These are phyloP conservation scores for Agrochola macilenta DNA, from an alignment of 2,888 invertebrate genomes.

Conservation along the genomic window DNA sequence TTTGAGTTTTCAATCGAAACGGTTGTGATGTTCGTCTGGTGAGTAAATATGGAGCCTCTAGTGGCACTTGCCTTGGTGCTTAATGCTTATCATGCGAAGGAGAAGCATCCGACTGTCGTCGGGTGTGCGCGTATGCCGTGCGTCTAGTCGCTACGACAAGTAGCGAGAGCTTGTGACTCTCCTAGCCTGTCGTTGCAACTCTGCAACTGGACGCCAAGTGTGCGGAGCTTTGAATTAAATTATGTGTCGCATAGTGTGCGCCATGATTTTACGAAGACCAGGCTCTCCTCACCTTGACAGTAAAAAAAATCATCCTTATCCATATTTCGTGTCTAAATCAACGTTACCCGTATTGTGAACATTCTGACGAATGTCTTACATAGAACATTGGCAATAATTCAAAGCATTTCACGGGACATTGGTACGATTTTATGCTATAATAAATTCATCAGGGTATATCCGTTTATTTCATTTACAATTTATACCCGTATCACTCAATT, in stretches of 20 bases:
- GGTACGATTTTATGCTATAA: background rate
- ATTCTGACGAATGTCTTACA: background rate
- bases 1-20: background rate
- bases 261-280: background rate
- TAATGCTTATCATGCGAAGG: background rate
- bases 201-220: too few species aligned
- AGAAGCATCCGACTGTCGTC: background rate
- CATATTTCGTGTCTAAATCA: background rate
- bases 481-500: constrained; percentile 27
- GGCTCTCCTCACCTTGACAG: background rate
- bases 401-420: constrained; percentile 4
- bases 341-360: background rate
- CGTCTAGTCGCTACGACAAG: too few species aligned
- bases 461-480: constrained; percentile 43
- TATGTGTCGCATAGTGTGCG: background rate
- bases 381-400: constrained; percentile 4
- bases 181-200: too few species aligned
- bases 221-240: too few species aligned
- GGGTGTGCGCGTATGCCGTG: background rate
- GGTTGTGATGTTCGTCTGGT: background rate
- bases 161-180: too few species aligned
- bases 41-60: background rate
- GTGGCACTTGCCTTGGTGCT: background rate
- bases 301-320: background rate
- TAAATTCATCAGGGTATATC: constrained; percentile 26